Evolutionary conservation across 2,888 invertebrate genomes (phyloP).

Genomic region (Drosophila buzzatii): DNA sequence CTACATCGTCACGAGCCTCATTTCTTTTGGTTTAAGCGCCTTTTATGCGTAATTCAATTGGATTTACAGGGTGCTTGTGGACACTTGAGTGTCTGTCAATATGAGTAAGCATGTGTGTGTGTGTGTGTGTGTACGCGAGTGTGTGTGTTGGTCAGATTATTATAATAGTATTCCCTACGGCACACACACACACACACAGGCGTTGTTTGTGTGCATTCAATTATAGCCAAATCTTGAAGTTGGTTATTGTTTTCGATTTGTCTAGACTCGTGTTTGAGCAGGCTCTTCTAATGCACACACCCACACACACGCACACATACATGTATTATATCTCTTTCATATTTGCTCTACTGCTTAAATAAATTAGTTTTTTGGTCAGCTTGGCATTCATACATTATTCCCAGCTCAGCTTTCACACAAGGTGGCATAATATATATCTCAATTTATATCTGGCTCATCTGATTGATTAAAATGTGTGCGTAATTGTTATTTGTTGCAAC

Average conservation of each 20-base stretch:
- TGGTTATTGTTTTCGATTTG: conserved; percentile 78
- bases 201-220: conserved; percentile 73
- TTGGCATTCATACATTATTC: conserved; percentile 39
- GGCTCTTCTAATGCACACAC: conserved; percentile 3
- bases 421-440: not conserved
- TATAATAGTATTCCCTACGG: conserved; percentile 70
- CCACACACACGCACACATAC: conserved; percentile 2
- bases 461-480: conserved; percentile 32
- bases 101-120: conserved; percentile 33
- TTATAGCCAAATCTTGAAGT: conserved; percentile 73
- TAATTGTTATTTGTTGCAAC: conserved; percentile 37
- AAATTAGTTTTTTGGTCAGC: conserved; percentile 64
- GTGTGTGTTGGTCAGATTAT: conserved; percentile 69
- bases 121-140: conserved; percentile 36
- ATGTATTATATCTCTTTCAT: conserved; percentile 15
- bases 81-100: conserved; percentile 79
- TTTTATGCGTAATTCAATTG: conserved; percentile 79
- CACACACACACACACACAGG: conserved; percentile 38
- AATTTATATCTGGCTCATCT: conserved; percentile 3
- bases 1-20: conserved; percentile 55
- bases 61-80: conserved; percentile 78
- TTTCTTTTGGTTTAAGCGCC: conserved; percentile 76
- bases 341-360: conserved; percentile 65
- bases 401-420: conserved; percentile 8
- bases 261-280: conserved; percentile 73